Evolutionary conservation across 2,113 vertebrate genomes (phyloP).

Genomic region (Diadophis punctatus): DNA sequence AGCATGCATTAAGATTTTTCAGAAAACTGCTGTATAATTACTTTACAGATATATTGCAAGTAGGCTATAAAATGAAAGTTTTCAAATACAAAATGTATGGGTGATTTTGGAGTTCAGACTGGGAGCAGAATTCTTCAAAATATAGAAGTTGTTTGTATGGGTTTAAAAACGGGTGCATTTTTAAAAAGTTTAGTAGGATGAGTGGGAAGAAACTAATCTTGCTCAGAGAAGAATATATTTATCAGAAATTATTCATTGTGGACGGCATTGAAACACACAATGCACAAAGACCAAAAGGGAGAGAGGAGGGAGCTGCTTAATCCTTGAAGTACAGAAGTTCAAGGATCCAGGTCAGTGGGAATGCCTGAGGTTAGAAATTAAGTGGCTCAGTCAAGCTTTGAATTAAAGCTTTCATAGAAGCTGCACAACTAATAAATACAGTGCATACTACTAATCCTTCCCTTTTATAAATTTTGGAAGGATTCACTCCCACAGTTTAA

Average conservation of each 20-base stretch:
- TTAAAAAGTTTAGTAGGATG: not conserved
- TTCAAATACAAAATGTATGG: not conserved
- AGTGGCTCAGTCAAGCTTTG: conserved; percentile 13
- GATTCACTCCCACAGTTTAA: conserved; percentile 11
- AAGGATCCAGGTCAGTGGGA: conserved; percentile 3
- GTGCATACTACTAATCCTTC: conserved; percentile 3
- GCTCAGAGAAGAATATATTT: not conserved
- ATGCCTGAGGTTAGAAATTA: conserved; percentile 15
- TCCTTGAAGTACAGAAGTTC: conserved; percentile 4
- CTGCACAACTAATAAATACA: not conserved
- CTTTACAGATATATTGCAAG: not conserved
- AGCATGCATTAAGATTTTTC: not conserved
- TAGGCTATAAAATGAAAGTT: not conserved
- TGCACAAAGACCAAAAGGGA: not conserved
- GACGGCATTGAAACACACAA: not conserved
- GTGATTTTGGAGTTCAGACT: not conserved
- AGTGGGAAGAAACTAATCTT: not conserved
- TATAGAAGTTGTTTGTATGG: not conserved
- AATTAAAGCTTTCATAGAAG: conserved; percentile 23
- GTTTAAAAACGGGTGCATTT: not conserved
- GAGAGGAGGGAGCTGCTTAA: not conserved
- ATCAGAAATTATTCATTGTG: not conserved
- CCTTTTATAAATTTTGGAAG: conserved; percentile 19
- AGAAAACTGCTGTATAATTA: not conserved
- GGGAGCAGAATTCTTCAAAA: not conserved